These are phyloP conservation scores for Xiphophorus couchianus DNA, from an alignment of 2,113 vertebrate genomes.

Conservation along the genomic window DNA sequence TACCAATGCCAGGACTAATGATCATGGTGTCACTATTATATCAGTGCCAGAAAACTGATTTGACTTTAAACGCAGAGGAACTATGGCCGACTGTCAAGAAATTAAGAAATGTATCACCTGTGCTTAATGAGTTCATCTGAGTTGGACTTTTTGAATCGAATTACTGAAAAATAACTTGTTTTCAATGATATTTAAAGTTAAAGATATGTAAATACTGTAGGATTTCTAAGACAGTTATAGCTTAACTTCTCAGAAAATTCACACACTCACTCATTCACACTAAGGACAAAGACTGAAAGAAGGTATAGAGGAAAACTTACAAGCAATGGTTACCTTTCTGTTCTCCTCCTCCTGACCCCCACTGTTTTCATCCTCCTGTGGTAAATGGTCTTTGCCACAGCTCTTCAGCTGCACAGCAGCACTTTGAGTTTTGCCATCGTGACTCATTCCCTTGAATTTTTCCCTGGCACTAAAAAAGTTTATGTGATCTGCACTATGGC, in stretches of 20 bases:
- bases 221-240: neutral
- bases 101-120: too few species aligned
- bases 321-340: constrained; percentile 60
- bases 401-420: constrained; percentile 57
- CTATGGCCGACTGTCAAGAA: too few species aligned
- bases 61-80: neutral
- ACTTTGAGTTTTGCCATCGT: constrained; percentile 82
- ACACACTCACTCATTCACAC: neutral
- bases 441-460: constrained; percentile 94
- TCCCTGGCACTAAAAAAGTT: constrained; percentile 96
- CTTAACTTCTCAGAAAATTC: neutral
- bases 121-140: neutral
- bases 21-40: neutral
- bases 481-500: constrained; percentile 88
- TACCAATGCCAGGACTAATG: neutral
- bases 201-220: neutral
- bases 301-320: constrained; percentile 1
- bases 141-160: neutral
- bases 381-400: constrained; percentile 60
- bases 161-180: neutral
- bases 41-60: neutral
- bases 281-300: neutral
- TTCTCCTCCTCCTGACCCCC: constrained; percentile 61
- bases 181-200: too few species aligned
- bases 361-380: constrained; percentile 39